These are phyloP conservation scores for Drosophila lowei DNA, from an alignment of 1,140 invertebrate species.

Conservation along the genomic window DNA sequence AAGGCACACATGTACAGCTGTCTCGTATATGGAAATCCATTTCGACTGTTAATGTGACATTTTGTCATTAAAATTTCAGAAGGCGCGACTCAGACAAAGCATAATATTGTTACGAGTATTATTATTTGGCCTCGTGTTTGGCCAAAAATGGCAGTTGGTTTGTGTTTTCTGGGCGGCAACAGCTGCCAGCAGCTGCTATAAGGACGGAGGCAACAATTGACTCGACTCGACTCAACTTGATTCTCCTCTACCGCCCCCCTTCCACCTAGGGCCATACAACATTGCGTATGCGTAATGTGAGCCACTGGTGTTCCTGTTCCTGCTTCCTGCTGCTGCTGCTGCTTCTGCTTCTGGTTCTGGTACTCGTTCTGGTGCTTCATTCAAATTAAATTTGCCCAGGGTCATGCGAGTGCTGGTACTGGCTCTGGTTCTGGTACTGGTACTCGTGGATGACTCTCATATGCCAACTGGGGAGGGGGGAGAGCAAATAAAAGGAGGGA, in stretches of 20 bases:
- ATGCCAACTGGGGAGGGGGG: conserved; percentile 6
- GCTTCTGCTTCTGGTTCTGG: neutral
- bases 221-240: neutral
- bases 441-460: neutral
- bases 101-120: conserved; percentile 66
- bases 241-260: neutral
- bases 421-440: too few species aligned
- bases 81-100: conserved; percentile 57
- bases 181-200: conserved; percentile 59
- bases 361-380: conserved; percentile 31
- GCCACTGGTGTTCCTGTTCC: conserved; percentile 4
- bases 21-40: conserved; percentile 51
- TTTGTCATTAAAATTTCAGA: conserved; percentile 74
- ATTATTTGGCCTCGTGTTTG: conserved; percentile 47
- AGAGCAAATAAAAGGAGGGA: conserved; percentile 2
- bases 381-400: conserved; percentile 71
- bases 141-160: conserved; percentile 25
- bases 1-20: neutral
- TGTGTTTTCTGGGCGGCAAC: conserved; percentile 42
- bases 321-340: neutral
- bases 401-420: conserved; percentile 37
- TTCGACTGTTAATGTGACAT: conserved; percentile 72
- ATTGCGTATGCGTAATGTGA: conserved; percentile 66
- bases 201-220: conserved; percentile 17
- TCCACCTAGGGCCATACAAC: conserved; percentile 12